A percentile compares a stretch with the other conserved stretches of the same genome.
These are phyloP conservation scores for Caenorhabditis brenneri DNA, from an alignment of 1,140 invertebrate species.

Conservation along the genomic window DNA sequence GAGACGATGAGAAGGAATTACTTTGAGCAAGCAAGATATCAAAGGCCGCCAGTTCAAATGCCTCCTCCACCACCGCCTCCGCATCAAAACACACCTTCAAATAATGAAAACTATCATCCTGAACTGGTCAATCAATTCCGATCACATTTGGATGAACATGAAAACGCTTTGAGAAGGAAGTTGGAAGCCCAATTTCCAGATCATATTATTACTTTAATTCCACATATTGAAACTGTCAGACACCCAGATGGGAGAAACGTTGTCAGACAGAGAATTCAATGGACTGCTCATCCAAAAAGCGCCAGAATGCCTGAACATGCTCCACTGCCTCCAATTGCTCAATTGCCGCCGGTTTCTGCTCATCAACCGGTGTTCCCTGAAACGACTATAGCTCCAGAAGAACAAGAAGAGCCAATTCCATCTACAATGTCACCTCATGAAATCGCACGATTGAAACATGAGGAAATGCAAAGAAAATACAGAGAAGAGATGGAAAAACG, in stretches of 20 bases:
- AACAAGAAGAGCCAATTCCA: not conserved
- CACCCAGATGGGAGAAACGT: not conserved
- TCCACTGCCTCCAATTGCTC: not conserved
- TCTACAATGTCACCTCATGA: not conserved
- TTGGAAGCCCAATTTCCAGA: constrained; percentile 26
- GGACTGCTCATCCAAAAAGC: constrained; percentile 15
- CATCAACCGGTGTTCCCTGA: not conserved
- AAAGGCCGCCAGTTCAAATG: constrained; percentile 30
- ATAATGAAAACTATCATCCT: not conserved
- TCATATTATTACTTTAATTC: constrained; percentile 13
- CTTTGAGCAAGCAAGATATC: constrained; percentile 37
- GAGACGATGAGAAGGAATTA: constrained; percentile 16
- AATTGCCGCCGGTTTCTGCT: not conserved
- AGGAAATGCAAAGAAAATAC: constrained; percentile 49
- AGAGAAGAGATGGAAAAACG: constrained; percentile 38
- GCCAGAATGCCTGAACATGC: not conserved
- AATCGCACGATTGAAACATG: constrained; percentile 16
- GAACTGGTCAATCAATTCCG: constrained; percentile 24
- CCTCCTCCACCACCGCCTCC: not conserved
- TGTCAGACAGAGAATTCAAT: not conserved
- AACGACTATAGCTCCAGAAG: not conserved
- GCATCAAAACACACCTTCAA: not conserved
- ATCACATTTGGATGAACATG: constrained; percentile 18
- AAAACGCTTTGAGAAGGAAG: not conserved
- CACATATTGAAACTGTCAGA: constrained; percentile 19